Evolutionary conservation across 2,888 invertebrate species (phyloP).

Genomic region (Quadriops clusia): DNA sequence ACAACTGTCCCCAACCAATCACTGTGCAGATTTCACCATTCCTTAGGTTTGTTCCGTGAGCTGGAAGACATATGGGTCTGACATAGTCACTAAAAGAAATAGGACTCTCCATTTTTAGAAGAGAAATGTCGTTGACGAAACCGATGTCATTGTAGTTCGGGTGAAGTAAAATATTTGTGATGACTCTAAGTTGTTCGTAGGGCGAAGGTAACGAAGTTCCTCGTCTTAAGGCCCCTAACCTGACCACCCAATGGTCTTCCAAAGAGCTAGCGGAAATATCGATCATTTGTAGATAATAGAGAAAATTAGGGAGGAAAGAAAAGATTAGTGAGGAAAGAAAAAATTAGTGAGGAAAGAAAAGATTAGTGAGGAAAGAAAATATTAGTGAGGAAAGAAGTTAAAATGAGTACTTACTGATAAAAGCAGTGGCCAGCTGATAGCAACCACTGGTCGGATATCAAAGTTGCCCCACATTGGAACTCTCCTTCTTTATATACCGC

Average conservation of each 20-base stretch:
- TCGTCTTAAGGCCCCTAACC: slow-evolving; percentile 62
- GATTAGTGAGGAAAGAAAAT: slow-evolving; percentile 3
- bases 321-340: not conserved
- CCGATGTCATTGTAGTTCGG: slow-evolving; percentile 64
- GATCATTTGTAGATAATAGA: not conserved
- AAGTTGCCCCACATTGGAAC: slow-evolving; percentile 72
- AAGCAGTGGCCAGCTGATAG: slow-evolving; percentile 74
- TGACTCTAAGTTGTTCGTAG: slow-evolving; percentile 56
- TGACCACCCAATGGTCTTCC: slow-evolving; percentile 67
- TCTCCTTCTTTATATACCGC: slow-evolving; percentile 74
- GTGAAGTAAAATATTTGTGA: slow-evolving; percentile 55
- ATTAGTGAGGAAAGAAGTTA: too few relatives aligned
- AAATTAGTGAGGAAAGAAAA: slow-evolving; percentile 10
- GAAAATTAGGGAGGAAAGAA: slow-evolving; percentile 10
- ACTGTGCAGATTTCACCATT: slow-evolving; percentile 63
- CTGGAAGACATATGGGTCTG: slow-evolving; percentile 53
- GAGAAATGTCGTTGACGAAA: slow-evolving; percentile 67
- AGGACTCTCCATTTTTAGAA: slow-evolving; percentile 49
- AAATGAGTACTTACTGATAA: slow-evolving; percentile 60
- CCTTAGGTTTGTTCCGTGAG: slow-evolving; percentile 43
- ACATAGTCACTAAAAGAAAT: slow-evolving; percentile 51
- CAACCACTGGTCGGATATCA: slow-evolving; percentile 59
- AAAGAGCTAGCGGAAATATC: slow-evolving; percentile 45
- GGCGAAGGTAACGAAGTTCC: slow-evolving; percentile 64
- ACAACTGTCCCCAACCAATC: slow-evolving; percentile 71